Evolutionary conservation across 23 tunicate species (phyloP).

Genomic region (Corella eumyota): DNA sequence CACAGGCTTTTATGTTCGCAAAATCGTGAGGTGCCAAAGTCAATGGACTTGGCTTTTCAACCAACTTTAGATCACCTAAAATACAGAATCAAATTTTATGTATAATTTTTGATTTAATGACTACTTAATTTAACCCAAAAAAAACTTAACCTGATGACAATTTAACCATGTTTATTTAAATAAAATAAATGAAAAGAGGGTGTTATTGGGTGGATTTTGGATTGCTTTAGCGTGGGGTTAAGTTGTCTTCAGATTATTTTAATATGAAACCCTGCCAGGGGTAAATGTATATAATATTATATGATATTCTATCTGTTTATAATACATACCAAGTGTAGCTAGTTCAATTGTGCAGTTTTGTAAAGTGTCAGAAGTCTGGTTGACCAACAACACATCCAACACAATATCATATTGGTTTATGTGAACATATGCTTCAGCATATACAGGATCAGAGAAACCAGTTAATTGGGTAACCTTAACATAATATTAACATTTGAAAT

Average conservation of each 20-base stretch:
- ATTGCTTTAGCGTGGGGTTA: no score
- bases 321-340: slow-evolving; percentile 88
- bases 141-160: no score
- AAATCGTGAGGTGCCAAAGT: slow-evolving; percentile 98
- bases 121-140: no score
- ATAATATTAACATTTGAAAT: neutral
- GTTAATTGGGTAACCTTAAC: slow-evolving; percentile 86
- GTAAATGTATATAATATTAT: no score
- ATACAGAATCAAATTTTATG: neutral
- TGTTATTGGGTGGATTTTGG: no score
- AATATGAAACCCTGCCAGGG: no score
- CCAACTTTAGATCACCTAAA: slow-evolving; percentile 89
- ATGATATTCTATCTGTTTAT: no score
- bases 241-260: no score
- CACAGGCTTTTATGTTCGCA: slow-evolving; percentile 96
- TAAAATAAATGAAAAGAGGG: no score
- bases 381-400: slow-evolving; percentile 88
- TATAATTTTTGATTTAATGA: no score
- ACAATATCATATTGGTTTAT: slow-evolving; percentile 97
- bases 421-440: slow-evolving; percentile 95
- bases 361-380: slow-evolving; percentile 89
- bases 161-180: no score
- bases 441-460: slow-evolving; percentile 95
- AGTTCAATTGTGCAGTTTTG: slow-evolving; percentile 94
- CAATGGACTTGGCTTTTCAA: slow-evolving; percentile 91